Percentiles rank a stretch among this genome's conserved stretches.
Evolutionary conservation across 2,888 invertebrate species (phyloP).

Genomic region (Scotopteryx bipunctaria): DNA sequence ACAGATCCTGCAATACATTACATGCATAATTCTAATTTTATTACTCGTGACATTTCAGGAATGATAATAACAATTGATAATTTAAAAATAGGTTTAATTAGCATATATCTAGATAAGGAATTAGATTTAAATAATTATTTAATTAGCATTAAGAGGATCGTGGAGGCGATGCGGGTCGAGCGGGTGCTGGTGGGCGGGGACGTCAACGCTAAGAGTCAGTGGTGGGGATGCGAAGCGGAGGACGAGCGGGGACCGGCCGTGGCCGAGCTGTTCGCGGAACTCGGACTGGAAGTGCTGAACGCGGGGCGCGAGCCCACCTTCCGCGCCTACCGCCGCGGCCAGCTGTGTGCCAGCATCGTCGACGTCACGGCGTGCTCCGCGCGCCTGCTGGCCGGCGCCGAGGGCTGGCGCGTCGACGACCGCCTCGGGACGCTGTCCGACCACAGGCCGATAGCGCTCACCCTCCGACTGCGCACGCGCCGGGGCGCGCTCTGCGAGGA

Average conservation of each 20-base stretch:
- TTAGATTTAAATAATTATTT: neutral
- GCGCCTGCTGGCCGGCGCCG: neutral
- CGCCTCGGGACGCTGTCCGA: neutral
- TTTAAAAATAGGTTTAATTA: neutral
- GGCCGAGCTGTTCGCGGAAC: neutral
- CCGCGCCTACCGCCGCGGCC: neutral
- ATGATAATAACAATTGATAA: neutral
- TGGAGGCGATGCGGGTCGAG: neutral
- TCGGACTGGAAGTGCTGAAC: conserved; percentile 4
- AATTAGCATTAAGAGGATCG: neutral
- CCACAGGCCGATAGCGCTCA: neutral
- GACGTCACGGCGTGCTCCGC: conserved; percentile 19
- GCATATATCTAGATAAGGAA: neutral
- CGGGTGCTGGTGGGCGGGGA: neutral
- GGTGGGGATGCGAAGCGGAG: conserved; percentile 15
- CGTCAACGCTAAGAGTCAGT: conserved; percentile 6
- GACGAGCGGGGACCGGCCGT: conserved; percentile 6
- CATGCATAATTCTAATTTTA: neutral
- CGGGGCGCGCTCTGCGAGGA: neutral
- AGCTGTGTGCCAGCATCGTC: neutral
- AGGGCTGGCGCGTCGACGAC: neutral
- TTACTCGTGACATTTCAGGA: neutral
- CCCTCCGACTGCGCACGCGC: neutral
- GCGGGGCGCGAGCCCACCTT: neutral
- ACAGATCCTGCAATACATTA: neutral